Conservation (phyloP, 2,113 vertebrate species). For the Anolis sagrei region DNA sequence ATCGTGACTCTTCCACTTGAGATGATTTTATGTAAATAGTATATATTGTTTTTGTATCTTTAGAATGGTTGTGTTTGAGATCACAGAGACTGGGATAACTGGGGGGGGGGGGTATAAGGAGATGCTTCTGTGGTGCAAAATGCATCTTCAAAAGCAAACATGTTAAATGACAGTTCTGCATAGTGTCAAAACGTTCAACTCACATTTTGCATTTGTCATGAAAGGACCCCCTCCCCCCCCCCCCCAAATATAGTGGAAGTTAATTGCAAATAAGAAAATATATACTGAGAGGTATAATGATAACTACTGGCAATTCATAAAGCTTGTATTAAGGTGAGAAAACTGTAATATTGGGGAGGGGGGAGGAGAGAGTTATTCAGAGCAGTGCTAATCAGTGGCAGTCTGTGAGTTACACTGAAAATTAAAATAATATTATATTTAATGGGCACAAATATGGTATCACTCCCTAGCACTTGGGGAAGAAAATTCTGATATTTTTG, state of each 20-base stretch:
- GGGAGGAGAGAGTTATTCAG: too few species aligned
- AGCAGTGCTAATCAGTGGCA: neutral
- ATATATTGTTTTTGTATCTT: neutral
- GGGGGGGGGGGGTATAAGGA: too few species aligned
- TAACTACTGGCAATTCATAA: neutral
- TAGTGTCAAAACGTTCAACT: neutral
- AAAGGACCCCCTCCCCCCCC: neutral
- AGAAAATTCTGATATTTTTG: too few species aligned
- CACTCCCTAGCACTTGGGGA: too few species aligned
- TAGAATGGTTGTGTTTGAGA: neutral
- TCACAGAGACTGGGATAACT: neutral
- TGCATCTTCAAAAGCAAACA: neutral
- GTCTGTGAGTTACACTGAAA: too few species aligned
- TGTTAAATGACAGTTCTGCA: neutral
- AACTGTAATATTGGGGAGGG: too few species aligned
- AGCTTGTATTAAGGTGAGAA: neutral
- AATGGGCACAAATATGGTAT: too few species aligned
- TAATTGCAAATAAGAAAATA: neutral
- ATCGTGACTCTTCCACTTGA: too few species aligned
- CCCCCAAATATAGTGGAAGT: neutral
- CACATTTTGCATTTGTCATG: neutral
- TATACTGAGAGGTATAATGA: neutral
- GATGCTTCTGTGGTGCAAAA: neutral
- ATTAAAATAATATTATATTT: too few species aligned
- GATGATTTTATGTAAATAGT: neutral